These are phyloP conservation scores for Plemyria rubiginata DNA, from an alignment of 2,888 invertebrate genomes.

Conservation along the genomic window DNA sequence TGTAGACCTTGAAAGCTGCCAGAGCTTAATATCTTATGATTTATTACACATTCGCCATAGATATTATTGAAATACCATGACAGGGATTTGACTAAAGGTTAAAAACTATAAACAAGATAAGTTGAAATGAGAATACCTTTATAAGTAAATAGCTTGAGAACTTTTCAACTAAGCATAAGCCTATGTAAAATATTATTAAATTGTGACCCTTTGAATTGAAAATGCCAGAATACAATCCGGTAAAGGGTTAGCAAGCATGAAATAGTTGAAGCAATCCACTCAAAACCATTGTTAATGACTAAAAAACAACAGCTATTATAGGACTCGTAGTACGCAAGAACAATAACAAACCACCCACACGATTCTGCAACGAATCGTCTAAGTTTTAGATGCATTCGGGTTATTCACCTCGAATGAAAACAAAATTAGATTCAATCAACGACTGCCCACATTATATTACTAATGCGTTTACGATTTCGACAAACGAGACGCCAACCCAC, in stretches of 20 bases:
- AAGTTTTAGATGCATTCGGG: constrained; percentile 49
- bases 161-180: background rate
- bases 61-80: constrained; percentile 10
- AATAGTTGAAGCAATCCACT: constrained; percentile 3
- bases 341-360: constrained; percentile 41
- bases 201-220: too few relatives aligned
- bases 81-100: background rate
- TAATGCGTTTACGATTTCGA: constrained; percentile 73
- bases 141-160: background rate
- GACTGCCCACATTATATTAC: constrained; percentile 71
- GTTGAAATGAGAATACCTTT: too few relatives aligned
- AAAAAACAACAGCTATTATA: constrained; percentile 23
- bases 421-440: constrained; percentile 77
- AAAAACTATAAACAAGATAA: too few relatives aligned
- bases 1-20: constrained; percentile 54
- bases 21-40: constrained; percentile 35
- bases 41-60: constrained; percentile 28
- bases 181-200: too few relatives aligned
- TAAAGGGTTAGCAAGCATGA: background rate
- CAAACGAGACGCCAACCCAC: constrained; percentile 44
- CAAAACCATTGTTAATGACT: constrained; percentile 10
- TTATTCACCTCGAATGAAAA: constrained; percentile 74
- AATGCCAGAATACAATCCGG: too few relatives aligned
- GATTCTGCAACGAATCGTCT: constrained; percentile 39
- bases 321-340: constrained; percentile 36